Conservation (phyloP, 2,888 invertebrate genomes). For the Tetragnatha montana region DNA sequence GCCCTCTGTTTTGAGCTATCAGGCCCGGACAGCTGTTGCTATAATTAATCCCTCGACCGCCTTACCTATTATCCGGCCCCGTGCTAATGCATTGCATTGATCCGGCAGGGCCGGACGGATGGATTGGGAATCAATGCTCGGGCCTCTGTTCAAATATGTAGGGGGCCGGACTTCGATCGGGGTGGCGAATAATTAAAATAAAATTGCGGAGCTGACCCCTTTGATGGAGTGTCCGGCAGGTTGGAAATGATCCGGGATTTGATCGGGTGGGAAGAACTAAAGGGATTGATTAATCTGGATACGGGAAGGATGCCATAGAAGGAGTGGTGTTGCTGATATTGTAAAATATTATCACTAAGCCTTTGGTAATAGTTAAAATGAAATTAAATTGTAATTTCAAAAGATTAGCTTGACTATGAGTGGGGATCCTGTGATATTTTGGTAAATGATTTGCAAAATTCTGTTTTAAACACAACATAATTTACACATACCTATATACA, state of each 20-base stretch:
- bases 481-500: too few relatives aligned
- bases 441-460: too few relatives aligned
- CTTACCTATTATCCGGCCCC: constrained; percentile 20
- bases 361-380: too few relatives aligned
- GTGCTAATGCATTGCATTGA: constrained; percentile 37
- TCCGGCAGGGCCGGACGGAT: background rate
- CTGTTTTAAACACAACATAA: too few relatives aligned
- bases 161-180: background rate
- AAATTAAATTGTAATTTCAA: too few relatives aligned
- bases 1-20: constrained; percentile 7
- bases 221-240: background rate
- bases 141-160: background rate
- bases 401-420: too few relatives aligned
- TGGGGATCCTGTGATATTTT: too few relatives aligned
- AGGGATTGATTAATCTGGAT: background rate
- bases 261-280: background rate
- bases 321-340: too few relatives aligned
- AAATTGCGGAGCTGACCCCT: background rate
- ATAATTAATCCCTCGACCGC: constrained; percentile 47
- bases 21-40: constrained; percentile 30
- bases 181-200: background rate
- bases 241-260: background rate
- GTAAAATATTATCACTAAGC: too few relatives aligned
- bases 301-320: too few relatives aligned
- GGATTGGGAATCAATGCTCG: background rate